Base-by-base conservation (phyloP, 2,888 invertebrate species). In the Thelaira solivaga region DNA sequence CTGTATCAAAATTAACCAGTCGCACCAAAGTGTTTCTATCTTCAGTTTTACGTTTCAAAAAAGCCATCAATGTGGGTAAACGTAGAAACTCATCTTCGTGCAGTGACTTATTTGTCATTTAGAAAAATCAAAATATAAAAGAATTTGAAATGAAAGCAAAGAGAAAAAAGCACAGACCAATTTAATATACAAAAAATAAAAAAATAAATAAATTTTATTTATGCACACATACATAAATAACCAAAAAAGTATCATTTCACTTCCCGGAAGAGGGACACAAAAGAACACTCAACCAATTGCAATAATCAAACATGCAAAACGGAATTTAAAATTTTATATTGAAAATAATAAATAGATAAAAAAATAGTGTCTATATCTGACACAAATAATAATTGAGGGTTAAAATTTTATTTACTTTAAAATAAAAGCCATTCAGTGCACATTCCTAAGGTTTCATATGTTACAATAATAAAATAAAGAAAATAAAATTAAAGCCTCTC, bases 21-120 rank as follows among this genome's bases (percentile, higher is more conserved):
- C 84, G 87, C 69, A 89, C 89, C 29, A 88, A 87, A 81, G 83
- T 87, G 2, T 88, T 89, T 67, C 76, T 89, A 2, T 84, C 87
- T 1, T 88, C 89, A 6, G 86, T 89, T 43, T 65, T 89, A 77
- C 86, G 87, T 64, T 88, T 89, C 80, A 89, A 89, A 81, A 86
- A 86, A 26, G 82, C 85, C 67, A 82, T 87, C 41, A 86, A 86
- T 71, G 85, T 87, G 51, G 87, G 85, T 62, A 84, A 89, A 2
- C 84, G 89, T 47, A 65, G 89, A 59, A 88, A 84, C 75, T 88
- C 89, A 3, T 87, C 86, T 61, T 88, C 86, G 78, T 89, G 89
- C 83, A 89, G 87, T 76, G 88, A 89, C 83, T 81, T 89, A 61
- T 89, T 89, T 82, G 89, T 87, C 74, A 89, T 89, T 82, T 89